Conservation (phyloP, 2,888 invertebrate species). For the Parnassius orleans region DNA sequence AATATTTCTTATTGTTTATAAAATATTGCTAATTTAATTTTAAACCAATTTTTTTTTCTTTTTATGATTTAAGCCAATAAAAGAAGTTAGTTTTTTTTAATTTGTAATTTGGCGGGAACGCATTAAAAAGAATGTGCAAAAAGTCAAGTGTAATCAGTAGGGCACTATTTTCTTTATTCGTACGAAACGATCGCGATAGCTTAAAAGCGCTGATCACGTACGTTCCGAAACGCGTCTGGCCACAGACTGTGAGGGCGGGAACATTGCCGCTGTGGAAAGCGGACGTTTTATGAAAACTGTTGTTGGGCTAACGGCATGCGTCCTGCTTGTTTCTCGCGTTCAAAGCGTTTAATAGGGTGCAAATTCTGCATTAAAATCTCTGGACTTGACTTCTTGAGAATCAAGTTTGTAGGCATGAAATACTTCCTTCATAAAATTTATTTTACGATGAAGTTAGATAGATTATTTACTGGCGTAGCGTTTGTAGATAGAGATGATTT, state of each 20-base stretch:
- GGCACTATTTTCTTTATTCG: conserved; percentile 14
- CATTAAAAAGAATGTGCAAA: not conserved
- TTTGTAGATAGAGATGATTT: too few species aligned
- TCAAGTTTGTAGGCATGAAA: not conserved
- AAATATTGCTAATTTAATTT: too few species aligned
- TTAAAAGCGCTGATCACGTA: conserved; percentile 7
- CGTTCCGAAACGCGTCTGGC: conserved; percentile 16
- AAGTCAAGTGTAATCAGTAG: not conserved
- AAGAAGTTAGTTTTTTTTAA: not conserved
- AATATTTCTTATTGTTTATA: too few species aligned
- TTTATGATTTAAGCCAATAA: not conserved
- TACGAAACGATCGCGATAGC: not conserved
- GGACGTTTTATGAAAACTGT: conserved; percentile 19
- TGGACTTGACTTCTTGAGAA: not conserved
- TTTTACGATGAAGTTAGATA: too few species aligned
- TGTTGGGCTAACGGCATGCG: conserved; percentile 12
- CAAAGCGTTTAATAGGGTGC: conserved; percentile 20
- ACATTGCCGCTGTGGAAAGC: conserved; percentile 10
- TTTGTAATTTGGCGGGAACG: not conserved
- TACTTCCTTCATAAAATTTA: too few species aligned
- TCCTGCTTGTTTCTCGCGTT: conserved; percentile 15
- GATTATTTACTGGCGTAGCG: too few species aligned
- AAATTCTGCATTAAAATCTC: conserved; percentile 16
- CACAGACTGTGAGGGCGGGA: conserved; percentile 22
- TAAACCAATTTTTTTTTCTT: too few species aligned